Evolutionary conservation across 2,797 vertebrate species (phyloP).

Genomic region (Heliangelus exortis): DNA sequence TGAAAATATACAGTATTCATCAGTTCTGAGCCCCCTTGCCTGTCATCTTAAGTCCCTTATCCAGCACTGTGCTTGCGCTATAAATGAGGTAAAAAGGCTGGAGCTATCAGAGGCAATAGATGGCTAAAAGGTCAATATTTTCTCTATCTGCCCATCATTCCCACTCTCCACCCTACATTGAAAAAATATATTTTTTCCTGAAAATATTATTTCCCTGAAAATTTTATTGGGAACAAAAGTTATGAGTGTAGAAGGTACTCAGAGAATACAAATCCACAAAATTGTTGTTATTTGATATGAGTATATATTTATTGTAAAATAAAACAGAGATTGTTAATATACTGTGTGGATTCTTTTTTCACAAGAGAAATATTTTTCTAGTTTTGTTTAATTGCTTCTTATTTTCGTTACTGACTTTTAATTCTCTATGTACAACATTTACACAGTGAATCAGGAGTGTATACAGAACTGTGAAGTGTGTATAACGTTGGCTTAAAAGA

Average conservation of each 20-base stretch:
- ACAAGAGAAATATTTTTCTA: background rate
- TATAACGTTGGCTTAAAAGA: background rate
- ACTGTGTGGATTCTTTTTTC: background rate
- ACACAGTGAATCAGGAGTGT: background rate
- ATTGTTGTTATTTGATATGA: background rate
- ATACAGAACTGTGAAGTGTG: background rate
- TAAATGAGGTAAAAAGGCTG: background rate
- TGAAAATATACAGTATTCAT: background rate
- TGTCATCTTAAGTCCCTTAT: background rate
- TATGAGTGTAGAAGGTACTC: background rate
- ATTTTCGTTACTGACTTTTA: background rate
- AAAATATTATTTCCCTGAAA: background rate
- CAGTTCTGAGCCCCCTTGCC: background rate
- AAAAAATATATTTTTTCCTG: background rate
- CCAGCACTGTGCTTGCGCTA: background rate
- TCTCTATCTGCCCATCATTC: background rate
- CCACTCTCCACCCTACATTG: rapidly evolving
- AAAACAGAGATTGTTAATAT: background rate
- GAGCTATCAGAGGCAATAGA: background rate
- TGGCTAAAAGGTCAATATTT: background rate
- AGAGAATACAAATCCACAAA: background rate
- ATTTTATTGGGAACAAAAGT: background rate
- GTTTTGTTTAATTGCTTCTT: background rate
- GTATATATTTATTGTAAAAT: background rate
- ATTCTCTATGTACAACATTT: background rate